phyloP scores from a whole-genome alignment of 2,797 vertebrate species.

The Spatula versicolor region DNA sequence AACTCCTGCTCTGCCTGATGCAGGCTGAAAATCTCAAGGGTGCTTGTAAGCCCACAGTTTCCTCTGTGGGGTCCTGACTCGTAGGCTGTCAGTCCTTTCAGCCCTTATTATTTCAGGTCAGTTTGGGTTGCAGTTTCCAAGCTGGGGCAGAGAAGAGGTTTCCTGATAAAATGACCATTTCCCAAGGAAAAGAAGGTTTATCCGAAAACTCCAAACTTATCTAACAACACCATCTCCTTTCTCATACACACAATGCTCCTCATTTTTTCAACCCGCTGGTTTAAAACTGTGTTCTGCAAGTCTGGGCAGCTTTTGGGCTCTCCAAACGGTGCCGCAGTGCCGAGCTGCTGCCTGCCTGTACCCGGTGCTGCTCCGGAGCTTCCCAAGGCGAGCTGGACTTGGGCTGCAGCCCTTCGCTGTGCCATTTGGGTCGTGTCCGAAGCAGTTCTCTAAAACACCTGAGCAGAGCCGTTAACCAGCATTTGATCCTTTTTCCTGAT shows the following conservation, averaged over 20 bases:
- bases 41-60: not conserved
- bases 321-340: not conserved
- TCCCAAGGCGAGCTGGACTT: not conserved
- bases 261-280: not conserved
- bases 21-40: not conserved
- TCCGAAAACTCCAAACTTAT: not conserved
- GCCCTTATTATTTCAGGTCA: not conserved
- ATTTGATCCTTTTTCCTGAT: not conserved
- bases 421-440: conserved; percentile 6
- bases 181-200: not conserved
- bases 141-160: not conserved
- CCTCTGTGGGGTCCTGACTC: not conserved
- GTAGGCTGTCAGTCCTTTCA: not conserved
- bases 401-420: conserved; percentile 23
- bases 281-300: not conserved
- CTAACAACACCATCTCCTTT: not conserved
- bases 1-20: not conserved
- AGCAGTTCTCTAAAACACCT: conserved; percentile 7
- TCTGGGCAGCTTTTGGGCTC: not conserved
- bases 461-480: not conserved
- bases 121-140: not conserved
- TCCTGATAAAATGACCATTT: not conserved
- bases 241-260: not conserved
- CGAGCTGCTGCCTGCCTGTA: not conserved
- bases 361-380: not conserved